These are phyloP conservation scores for Hipposideros armiger DNA, from an alignment of 2,113 vertebrate genomes.

Conservation along the genomic window DNA sequence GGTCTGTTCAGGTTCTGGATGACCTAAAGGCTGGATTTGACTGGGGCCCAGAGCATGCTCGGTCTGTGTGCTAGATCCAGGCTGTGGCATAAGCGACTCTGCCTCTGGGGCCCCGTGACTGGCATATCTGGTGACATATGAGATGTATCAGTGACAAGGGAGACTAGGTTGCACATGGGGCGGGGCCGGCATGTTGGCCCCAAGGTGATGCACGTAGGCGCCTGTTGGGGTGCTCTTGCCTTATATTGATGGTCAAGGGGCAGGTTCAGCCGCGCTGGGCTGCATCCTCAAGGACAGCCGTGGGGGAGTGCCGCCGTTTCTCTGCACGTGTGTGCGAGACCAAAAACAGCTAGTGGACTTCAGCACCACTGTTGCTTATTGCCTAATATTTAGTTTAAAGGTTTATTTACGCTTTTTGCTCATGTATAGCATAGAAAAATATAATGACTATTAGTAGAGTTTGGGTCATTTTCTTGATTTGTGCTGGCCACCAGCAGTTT, in stretches of 20 bases:
- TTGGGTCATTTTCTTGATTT: accelerated
- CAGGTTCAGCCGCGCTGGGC: neutral
- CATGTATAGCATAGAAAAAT: too few species aligned
- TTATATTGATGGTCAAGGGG: neutral
- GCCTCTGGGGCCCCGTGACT: too few species aligned
- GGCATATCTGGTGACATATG: too few species aligned
- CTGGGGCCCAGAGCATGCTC: neutral
- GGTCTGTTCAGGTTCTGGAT: neutral
- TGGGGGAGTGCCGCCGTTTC: too few species aligned
- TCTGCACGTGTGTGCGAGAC: too few species aligned
- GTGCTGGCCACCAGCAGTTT: neutral
- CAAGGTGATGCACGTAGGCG: neutral
- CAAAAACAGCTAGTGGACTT: neutral
- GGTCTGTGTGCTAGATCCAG: neutral
- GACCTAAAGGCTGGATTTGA: neutral
- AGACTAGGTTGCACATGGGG: neutral
- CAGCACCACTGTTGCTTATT: neutral
- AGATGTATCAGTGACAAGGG: neutral
- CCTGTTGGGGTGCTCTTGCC: neutral
- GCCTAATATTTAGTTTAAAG: too few species aligned
- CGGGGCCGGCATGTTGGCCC: neutral
- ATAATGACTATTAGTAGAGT: accelerated
- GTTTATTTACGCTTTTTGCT: neutral
- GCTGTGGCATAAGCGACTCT: neutral
- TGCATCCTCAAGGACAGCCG: neutral